Evolutionary conservation across 2,113 vertebrate genomes (phyloP).

Genomic region (Siphamia tubifer): DNA sequence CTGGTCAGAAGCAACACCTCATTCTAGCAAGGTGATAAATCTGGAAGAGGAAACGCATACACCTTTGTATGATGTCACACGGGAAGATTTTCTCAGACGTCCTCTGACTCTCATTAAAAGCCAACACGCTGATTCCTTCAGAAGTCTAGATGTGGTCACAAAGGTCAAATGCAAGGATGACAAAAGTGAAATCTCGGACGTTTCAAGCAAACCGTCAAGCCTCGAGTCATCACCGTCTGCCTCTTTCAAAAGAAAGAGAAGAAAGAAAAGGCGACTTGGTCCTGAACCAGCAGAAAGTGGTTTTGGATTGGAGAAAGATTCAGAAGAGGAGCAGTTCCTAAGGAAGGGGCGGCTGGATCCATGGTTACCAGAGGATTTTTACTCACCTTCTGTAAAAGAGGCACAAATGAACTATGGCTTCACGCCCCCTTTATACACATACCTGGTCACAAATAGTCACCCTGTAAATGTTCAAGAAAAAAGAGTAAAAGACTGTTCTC

Average conservation of each 20-base stretch:
- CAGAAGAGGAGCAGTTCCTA: slow-evolving; percentile 53
- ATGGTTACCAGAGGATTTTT: not conserved
- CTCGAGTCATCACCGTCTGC: slow-evolving; percentile 40
- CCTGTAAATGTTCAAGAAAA: not conserved
- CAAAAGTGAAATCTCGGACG: not conserved
- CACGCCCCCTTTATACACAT: not conserved
- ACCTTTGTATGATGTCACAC: not conserved
- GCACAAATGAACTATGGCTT: not conserved
- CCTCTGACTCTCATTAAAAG: not conserved
- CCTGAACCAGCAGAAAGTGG: slow-evolving; percentile 39
- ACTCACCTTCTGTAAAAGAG: slow-evolving; percentile 14
- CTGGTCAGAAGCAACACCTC: slow-evolving; percentile 8
- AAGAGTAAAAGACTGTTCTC: not conserved
- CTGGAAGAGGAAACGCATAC: not conserved
- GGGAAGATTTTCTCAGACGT: not conserved
- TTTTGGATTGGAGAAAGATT: slow-evolving; percentile 52
- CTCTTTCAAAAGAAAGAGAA: slow-evolving; percentile 68
- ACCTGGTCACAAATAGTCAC: slow-evolving; percentile 1
- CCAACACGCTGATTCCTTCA: not conserved
- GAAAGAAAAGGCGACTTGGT: slow-evolving; percentile 68
- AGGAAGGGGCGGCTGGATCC: slow-evolving; percentile 1
- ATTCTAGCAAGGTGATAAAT: not conserved
- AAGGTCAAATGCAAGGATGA: slow-evolving; percentile 8
- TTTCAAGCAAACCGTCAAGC: slow-evolving; percentile 3
- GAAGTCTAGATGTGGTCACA: not conserved